Conservation (phyloP, 2,797 vertebrate genomes). For the Hippocampus kuda region DNA sequence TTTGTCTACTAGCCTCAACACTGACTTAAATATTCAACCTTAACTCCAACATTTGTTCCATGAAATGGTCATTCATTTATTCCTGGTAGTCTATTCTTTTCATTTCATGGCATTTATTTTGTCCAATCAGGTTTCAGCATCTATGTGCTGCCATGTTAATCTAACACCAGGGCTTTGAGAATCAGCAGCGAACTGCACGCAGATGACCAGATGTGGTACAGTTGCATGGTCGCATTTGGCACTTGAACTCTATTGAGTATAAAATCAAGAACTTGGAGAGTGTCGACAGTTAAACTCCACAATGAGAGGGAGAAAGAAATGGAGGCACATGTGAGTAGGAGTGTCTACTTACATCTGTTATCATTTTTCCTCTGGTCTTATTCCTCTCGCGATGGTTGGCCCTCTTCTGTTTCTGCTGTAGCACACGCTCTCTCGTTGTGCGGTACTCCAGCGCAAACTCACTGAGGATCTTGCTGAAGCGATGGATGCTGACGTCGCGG, state of each 20-base stretch:
- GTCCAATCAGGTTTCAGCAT: too few relatives aligned
- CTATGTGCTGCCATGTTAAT: too few relatives aligned
- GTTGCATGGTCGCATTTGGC: too few relatives aligned
- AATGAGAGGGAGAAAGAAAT: neutral
- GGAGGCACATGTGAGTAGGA: neutral
- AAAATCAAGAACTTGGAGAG: too few relatives aligned
- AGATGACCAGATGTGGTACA: too few relatives aligned
- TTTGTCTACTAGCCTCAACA: neutral
- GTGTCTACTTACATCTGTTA: constrained; percentile 85
- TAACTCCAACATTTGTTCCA: neutral
- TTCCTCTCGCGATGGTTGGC: constrained; percentile 95
- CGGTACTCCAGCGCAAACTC: constrained; percentile 97
- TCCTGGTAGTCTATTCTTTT: too few relatives aligned
- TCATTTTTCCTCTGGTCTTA: constrained; percentile 98
- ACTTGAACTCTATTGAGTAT: too few relatives aligned
- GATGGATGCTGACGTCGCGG: constrained; percentile 89
- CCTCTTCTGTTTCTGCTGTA: constrained; percentile 95
- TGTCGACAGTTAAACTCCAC: too few relatives aligned
- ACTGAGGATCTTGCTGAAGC: constrained; percentile 90
- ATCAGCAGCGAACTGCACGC: too few relatives aligned
- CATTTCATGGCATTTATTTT: too few relatives aligned
- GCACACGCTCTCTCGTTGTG: constrained; percentile 87
- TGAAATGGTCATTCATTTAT: neutral
- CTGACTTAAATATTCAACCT: neutral
- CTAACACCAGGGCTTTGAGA: too few relatives aligned